Evolutionary conservation across 2,113 vertebrate species (phyloP), one percentile per base, ranked within the genome.

Genomic region (Paramisgurnus dabryanus): DNA sequence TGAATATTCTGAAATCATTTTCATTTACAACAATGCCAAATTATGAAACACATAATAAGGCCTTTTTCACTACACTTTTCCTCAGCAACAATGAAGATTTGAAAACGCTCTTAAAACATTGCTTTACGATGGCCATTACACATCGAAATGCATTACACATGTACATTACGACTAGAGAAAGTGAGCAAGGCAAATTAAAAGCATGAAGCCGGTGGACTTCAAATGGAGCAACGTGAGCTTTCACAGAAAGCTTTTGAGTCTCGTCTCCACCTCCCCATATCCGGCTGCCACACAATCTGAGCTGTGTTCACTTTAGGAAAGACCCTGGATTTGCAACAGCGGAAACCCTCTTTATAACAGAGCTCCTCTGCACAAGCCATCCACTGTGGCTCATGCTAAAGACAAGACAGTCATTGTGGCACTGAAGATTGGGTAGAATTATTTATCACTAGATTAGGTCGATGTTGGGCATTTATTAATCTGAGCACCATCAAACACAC

Each of bases 241-340:
- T 76, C 77, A 79, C 61, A 79, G 71, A 43, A 18, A 27, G 43
- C 77, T 80, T 57, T 76, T 58, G 43, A 63, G 53, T 68, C 66
- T 58, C 58, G 49, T 68, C 70, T 58, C 57, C 71, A 61, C 71
- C 39, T 80, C 65, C 58, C 69, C 6, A 50, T 17, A 68, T 80
- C 57, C 72, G 40, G 72, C 45, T 57, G 70, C 63, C 3, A 58
- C 71, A 83, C 78, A 83, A 83, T 58, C 65, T 5, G 49, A 49
- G 67, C 82, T 70, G 78, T 83, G 82, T 83, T 47, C 17, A 27
- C 45, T 11, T 22, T 67, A 47, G 66, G 27, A 61, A 60, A 73
- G 45, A 17, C 27, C 58, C 22, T 60, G 55, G 13, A 17, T 58
- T 64, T 55, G 61, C 34, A 58, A 18, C 43, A 49, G 69, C 50